Evolutionary conservation across 2,797 vertebrate species (phyloP).

Genomic region (Coluber constrictor): DNA sequence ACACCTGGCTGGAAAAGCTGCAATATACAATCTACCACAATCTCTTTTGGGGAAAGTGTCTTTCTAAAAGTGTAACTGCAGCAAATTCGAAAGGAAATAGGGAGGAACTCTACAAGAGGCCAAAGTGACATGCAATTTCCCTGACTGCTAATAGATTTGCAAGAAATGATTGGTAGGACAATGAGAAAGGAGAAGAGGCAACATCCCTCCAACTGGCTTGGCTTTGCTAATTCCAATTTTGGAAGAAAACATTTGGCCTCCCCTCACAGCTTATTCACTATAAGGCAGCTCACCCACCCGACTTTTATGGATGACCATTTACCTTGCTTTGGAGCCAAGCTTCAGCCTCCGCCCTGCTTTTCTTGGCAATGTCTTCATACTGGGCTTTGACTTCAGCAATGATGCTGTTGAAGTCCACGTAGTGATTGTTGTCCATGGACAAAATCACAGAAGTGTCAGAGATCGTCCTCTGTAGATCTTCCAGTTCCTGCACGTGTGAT

Average conservation of each 20-base stretch:
- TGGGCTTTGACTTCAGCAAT: slow-evolving; percentile 70
- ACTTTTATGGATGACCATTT: not conserved
- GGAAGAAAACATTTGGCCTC: not conserved
- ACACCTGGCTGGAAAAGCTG: not conserved
- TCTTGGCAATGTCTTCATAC: slow-evolving; percentile 69
- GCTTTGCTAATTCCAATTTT: not conserved
- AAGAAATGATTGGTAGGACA: not conserved
- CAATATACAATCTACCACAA: not conserved
- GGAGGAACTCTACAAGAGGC: not conserved
- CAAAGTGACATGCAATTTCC: not conserved
- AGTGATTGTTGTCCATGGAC: slow-evolving; percentile 75
- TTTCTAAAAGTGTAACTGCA: not conserved
- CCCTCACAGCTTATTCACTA: not conserved
- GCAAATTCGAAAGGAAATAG: not conserved
- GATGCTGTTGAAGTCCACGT: slow-evolving; percentile 67
- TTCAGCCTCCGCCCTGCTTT: slow-evolving; percentile 67
- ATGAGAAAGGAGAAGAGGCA: not conserved
- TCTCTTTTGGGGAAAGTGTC: not conserved
- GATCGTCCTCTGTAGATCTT: slow-evolving; percentile 66
- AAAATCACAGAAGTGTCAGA: slow-evolving; percentile 68
- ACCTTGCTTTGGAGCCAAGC: slow-evolving; percentile 73
- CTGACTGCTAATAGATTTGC: not conserved
- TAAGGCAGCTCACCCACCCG: not conserved
- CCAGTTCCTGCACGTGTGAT: not conserved
- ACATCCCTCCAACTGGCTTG: not conserved